Percentiles rank a stretch among this genome's conserved stretches.
Conservation (phyloP, 2,888 invertebrate species). For the Yponomeuta plumbellus region DNA sequence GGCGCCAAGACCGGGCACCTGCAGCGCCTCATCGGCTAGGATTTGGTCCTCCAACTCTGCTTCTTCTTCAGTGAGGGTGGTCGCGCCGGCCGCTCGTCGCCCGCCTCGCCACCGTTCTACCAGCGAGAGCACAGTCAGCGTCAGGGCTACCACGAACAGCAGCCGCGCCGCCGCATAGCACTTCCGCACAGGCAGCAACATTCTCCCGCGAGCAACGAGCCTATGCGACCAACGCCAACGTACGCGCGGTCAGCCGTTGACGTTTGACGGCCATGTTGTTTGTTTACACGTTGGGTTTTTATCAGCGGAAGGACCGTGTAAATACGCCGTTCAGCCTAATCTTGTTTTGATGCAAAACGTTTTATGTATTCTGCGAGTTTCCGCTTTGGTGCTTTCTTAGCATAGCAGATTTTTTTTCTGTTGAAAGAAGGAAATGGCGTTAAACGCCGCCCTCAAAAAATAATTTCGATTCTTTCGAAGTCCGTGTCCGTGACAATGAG, state of each 20-base stretch:
- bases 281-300: neutral
- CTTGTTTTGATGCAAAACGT: slow-evolving; percentile 21
- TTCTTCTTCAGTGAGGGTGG: slow-evolving; percentile 31
- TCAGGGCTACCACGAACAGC: slow-evolving; percentile 50
- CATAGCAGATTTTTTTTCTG: too few species aligned
- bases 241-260: slow-evolving; percentile 19
- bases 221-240: slow-evolving; percentile 7
- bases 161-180: slow-evolving; percentile 57
- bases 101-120: slow-evolving; percentile 68
- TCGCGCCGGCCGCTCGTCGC: slow-evolving; percentile 42
- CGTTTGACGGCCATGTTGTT: slow-evolving; percentile 36
- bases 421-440: too few species aligned
- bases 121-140: slow-evolving; percentile 48
- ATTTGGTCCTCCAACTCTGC: slow-evolving; percentile 67
- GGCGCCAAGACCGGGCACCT: slow-evolving; percentile 83
- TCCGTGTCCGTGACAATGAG: too few species aligned
- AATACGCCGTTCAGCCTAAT: slow-evolving; percentile 72
- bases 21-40: slow-evolving; percentile 78
- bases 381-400: too few species aligned
- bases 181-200: slow-evolving; percentile 59
- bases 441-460: too few species aligned
- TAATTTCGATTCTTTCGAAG: too few species aligned
- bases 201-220: slow-evolving; percentile 37
- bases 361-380: too few species aligned
- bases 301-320: slow-evolving; percentile 43